Evolutionary conservation across 2,113 vertebrate species (phyloP).

Genomic region (Odobenus rosmarus): DNA sequence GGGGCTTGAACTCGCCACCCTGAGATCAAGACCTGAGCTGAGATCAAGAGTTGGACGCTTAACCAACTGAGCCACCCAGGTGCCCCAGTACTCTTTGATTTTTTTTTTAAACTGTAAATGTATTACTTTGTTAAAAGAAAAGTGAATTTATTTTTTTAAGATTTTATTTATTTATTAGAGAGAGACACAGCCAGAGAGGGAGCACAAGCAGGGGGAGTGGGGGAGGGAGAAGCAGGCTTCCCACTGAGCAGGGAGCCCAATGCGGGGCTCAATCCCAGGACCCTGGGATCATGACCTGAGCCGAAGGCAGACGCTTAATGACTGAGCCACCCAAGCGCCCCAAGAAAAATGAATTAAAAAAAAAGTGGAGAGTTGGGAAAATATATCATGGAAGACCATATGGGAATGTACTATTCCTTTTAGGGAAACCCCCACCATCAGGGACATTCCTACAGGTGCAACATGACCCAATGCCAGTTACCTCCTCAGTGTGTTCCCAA

Average conservation of each 20-base stretch:
- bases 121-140: background rate
- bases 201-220: too few relatives aligned
- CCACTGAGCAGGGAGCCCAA: too few relatives aligned
- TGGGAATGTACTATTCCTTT: background rate
- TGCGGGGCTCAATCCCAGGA: too few relatives aligned
- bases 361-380: background rate
- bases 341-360: background rate
- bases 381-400: background rate
- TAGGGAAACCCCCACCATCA: background rate
- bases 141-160: background rate
- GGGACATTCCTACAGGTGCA: background rate
- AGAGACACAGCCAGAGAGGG: too few relatives aligned
- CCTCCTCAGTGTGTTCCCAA: background rate
- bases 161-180: too few relatives aligned
- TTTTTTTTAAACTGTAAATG: background rate
- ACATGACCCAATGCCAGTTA: accelerated
- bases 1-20: background rate
- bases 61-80: background rate
- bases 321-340: too few relatives aligned
- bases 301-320: too few relatives aligned
- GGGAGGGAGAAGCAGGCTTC: too few relatives aligned
- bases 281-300: too few relatives aligned
- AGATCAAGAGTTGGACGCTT: background rate
- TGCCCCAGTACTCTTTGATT: background rate
- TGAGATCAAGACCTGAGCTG: background rate